Percentiles rank a stretch among this genome's conserved stretches.
Conservation (phyloP, 2,888 invertebrate genomes). For the Caenorhabditis angaria region DNA sequence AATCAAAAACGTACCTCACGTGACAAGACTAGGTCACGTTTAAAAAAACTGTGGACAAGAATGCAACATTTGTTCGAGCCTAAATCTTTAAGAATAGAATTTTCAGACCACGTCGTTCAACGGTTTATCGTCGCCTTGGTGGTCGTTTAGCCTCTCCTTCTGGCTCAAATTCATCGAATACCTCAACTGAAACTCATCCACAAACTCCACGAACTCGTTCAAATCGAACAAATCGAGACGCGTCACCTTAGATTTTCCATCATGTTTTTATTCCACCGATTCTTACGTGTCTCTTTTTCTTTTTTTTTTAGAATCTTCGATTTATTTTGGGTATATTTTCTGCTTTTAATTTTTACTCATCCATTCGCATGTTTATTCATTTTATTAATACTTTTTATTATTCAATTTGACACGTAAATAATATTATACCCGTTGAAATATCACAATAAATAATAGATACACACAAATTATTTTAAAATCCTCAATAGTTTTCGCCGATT, state of each 20-base stretch:
- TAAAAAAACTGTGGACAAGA: too few relatives aligned
- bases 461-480: background rate
- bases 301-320: background rate
- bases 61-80: too few relatives aligned
- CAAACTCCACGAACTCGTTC: background rate
- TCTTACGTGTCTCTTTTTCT: background rate
- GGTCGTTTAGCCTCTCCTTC: background rate
- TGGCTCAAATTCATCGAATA: background rate
- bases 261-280: background rate
- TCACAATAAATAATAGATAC: background rate
- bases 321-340: too few relatives aligned
- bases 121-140: background rate
- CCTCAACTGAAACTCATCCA: background rate
- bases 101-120: background rate
- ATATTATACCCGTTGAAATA: background rate
- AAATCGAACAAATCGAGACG: background rate
- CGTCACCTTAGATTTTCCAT: background rate
- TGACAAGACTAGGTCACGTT: too few relatives aligned
- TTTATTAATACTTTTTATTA: background rate
- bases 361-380: too few relatives aligned
- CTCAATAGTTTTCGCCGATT: conserved; percentile 78
- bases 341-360: too few relatives aligned
- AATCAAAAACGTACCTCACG: too few relatives aligned
- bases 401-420: background rate
- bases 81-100: too few relatives aligned